Percentiles rank a stretch among this genome's conserved stretches.
phyloP scores from a whole-genome alignment of 2,113 vertebrate genomes.

The Actinemys pallida region DNA sequence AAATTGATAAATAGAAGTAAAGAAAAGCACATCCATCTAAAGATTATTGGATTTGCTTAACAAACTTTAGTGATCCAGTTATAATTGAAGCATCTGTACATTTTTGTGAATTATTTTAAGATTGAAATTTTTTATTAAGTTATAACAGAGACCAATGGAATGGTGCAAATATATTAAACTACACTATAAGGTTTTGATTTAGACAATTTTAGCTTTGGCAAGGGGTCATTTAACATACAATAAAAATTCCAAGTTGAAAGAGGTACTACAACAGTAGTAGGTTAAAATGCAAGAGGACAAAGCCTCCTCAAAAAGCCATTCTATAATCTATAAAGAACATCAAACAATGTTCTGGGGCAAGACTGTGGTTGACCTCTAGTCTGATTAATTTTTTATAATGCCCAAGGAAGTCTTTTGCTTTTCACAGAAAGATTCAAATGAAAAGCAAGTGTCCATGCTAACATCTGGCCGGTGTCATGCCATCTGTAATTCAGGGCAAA shows the following conservation, averaged over 20 bases:
- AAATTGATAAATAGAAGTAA: background rate
- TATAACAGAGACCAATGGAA: background rate
- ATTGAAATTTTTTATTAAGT: background rate
- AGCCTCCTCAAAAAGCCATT: background rate
- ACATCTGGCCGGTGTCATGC: background rate
- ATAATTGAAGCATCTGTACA: background rate
- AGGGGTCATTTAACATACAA: background rate
- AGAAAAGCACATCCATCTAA: background rate
- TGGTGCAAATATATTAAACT: background rate
- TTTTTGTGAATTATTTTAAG: background rate
- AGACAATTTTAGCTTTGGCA: background rate
- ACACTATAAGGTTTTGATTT: background rate
- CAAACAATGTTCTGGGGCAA: background rate
- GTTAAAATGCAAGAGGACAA: background rate
- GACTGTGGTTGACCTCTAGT: background rate
- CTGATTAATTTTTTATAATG: background rate
- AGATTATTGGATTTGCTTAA: background rate
- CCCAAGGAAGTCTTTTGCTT: background rate
- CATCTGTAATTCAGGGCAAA: background rate
- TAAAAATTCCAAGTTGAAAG: background rate
- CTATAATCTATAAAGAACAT: background rate
- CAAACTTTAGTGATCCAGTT: background rate
- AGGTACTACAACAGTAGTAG: background rate
- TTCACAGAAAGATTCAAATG: background rate
- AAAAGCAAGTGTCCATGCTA: background rate